phyloP scores from a whole-genome alignment of 2,113 vertebrate species.

The Atlantisia rogersi region DNA sequence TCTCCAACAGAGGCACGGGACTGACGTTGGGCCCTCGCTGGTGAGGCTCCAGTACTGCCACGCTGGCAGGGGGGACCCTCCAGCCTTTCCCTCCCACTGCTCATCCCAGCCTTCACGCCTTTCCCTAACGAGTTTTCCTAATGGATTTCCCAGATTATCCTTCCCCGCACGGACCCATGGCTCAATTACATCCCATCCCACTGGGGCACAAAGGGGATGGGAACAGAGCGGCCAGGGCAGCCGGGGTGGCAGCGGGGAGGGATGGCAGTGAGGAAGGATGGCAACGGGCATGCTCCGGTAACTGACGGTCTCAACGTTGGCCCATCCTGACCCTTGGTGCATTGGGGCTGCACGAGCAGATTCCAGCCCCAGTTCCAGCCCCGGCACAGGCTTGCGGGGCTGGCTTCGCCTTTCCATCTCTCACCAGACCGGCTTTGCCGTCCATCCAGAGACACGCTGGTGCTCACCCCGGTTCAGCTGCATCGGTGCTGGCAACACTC shows the following conservation, averaged over 20 bases:
- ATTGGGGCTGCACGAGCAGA: not conserved
- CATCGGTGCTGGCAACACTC: conserved; percentile 40
- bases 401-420: rapidly evolving
- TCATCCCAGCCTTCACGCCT: not conserved
- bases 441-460: not conserved
- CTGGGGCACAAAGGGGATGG: rapidly evolving
- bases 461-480: not conserved
- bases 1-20: not conserved
- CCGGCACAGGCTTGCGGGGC: too few species aligned
- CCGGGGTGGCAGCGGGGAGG: too few species aligned
- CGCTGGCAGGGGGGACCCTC: not conserved
- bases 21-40: too few species aligned
- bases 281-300: not conserved
- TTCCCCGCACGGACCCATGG: rapidly evolving
- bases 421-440: not conserved
- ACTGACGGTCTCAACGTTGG: rapidly evolving
- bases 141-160: not conserved
- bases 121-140: not conserved
- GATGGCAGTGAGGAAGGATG: too few species aligned
- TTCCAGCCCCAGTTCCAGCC: not conserved
- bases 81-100: not conserved
- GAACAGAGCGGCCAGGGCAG: not conserved
- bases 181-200: not conserved
- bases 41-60: rapidly evolving
- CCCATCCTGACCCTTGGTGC: not conserved